Evolutionary conservation across 1,140 invertebrate genomes (phyloP), one percentile per base, ranked within the genome.

Genomic region (Drosophila ananassae): DNA sequence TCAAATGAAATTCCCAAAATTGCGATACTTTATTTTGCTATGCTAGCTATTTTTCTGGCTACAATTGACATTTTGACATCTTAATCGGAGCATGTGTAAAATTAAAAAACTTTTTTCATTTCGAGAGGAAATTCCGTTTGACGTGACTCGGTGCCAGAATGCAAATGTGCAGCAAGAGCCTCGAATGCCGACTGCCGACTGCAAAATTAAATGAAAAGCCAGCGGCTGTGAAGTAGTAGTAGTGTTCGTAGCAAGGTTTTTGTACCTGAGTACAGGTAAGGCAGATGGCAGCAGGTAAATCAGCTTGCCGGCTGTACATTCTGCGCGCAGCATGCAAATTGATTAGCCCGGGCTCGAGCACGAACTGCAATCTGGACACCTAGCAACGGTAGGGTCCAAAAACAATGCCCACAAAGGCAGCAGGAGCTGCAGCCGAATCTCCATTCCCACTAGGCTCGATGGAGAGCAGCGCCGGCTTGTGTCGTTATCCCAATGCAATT

Each of bases 401-500:
- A 44, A 34, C 59, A 44, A 44, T 34, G 46, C 46, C 25, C 30
- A 25, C 51, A 28, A 30, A 41, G 51, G 24, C 12, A 66, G 34
- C 39, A 51, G 67, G 46, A 71, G 48, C 34, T 24, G 28, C 17
- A 28, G 41, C 52, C 34, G 37, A 5, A 61, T 32, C 37, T n/a
- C 34, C 34, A 37, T 12, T 12, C 34, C 34, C 34, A 37, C 34
- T 2, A 22, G 25, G 46, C 56, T 24, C 53, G 28, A 55, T 32
- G 47, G 53, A 67, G 72, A 46, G 37, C 60, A 28, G 32, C 53
- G 60, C 48, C 50, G 39, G 44, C 50, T 51, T 54, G 71, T 50
- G 71, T 68, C 82, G 79, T 79, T 87, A 87, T 87, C 75, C 83
- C 55, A 56, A 73, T 77, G 82, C 83, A 89, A 87, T 80, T 85